Conservation (phyloP, 1,140 invertebrate genomes). For the Bombus soroeensis region DNA sequence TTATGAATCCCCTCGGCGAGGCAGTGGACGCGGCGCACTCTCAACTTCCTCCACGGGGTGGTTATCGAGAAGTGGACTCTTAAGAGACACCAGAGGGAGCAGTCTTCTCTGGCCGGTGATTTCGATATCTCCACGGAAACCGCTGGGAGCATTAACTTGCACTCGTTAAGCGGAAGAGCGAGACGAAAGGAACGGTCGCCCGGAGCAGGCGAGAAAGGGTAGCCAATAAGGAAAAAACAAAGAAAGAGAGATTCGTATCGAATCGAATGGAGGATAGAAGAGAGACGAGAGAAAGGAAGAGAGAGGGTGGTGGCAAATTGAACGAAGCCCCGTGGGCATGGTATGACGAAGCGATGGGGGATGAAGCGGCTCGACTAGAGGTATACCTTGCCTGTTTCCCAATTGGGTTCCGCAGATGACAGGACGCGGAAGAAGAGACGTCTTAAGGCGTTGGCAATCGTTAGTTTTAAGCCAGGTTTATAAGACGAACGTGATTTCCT, state of each 20-base stretch:
- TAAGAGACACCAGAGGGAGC: conserved; percentile 3
- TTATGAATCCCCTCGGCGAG: conserved; percentile 12
- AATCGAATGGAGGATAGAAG: neutral
- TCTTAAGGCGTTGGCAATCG: no score
- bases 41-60: neutral
- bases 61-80: conserved; percentile 35
- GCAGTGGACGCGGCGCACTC: neutral
- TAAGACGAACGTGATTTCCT: no score
- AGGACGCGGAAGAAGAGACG: no score
- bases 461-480: no score
- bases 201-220: neutral
- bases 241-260: neutral
- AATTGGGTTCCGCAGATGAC: no score
- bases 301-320: conserved; percentile 62
- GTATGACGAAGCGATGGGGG: conserved; percentile 41
- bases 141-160: conserved; percentile 28
- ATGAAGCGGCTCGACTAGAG: conserved; percentile 14
- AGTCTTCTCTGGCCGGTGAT: neutral
- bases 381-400: neutral
- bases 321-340: conserved; percentile 64
- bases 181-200: neutral
- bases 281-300: neutral
- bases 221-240: neutral
- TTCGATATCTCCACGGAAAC: conserved; percentile 39
- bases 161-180: conserved; percentile 34